Percentiles rank a stretch among this genome's conserved stretches.
These are phyloP conservation scores for Dendrolimus houi DNA, from an alignment of 2,888 invertebrate species.

Conservation along the genomic window DNA sequence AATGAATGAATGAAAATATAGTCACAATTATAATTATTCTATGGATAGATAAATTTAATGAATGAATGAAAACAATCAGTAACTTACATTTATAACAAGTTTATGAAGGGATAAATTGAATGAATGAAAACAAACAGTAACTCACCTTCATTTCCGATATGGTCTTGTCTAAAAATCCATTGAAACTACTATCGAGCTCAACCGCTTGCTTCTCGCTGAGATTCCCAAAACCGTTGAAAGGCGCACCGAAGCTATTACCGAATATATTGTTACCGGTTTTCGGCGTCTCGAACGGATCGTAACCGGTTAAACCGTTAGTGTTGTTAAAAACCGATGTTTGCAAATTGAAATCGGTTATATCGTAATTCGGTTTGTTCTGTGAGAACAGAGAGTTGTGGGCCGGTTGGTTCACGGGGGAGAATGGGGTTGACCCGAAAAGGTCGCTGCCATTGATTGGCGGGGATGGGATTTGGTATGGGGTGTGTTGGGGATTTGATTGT, in stretches of 20 bases:
- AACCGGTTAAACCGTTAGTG: constrained; percentile 61
- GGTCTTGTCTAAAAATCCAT: constrained; percentile 87
- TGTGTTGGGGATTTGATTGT: constrained; percentile 10
- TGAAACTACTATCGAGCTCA: constrained; percentile 78
- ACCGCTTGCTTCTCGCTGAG: constrained; percentile 66
- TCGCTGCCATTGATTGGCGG: constrained; percentile 77
- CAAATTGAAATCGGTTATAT: constrained; percentile 62
- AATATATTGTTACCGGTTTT: constrained; percentile 67
- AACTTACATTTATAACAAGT: too few relatives aligned
- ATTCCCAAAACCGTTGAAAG: constrained; percentile 65
- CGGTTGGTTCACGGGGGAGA: constrained; percentile 48
- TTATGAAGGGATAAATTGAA: too few relatives aligned
- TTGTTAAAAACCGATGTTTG: constrained; percentile 64
- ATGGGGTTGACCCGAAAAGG: constrained; percentile 88
- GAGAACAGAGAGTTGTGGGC: constrained; percentile 22
- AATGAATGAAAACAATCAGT: too few relatives aligned
- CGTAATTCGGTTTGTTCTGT: constrained; percentile 60
- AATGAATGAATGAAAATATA: too few relatives aligned
- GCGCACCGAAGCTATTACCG: constrained; percentile 51
- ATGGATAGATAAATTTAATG: too few relatives aligned
- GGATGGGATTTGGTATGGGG: constrained; percentile 26
- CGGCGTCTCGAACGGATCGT: constrained; percentile 92
- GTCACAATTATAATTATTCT: too few relatives aligned
- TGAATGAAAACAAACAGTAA: background rate
- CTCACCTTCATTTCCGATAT: constrained; percentile 91